Evolutionary conservation across 2,113 vertebrate genomes (phyloP), one percentile per base, ranked within the genome.

Genomic region (Ascaphus truei): DNA sequence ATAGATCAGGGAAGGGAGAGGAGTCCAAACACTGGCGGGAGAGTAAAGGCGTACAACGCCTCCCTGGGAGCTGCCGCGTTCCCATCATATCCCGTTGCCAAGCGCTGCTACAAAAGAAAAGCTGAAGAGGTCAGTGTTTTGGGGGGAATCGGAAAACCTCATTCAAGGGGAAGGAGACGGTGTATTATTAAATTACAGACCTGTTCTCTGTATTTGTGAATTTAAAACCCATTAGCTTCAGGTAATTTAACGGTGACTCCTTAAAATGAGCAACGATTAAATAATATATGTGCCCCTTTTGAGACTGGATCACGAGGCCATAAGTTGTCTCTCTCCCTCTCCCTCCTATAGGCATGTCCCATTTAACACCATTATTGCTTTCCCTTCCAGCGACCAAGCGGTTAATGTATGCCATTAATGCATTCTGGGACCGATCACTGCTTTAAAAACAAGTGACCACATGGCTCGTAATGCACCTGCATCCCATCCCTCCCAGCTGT

Each of bases 21-120:
- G 7, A 29, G 7, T 77, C 75, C 80, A 87, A 85, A 83, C 81
- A 83, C 78, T 80, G 77, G 78, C 84, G 73, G 74, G 77, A 81
- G 76, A 78, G 80, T 76, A 84, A 79, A 80, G 75, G 16, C 62
- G 26, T 5, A 4, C 9, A 8, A 7, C 73, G 78, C 65, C 73
- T 75, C 75, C 72, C 75, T 75, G 73, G 73, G 62, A 72, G 62
- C 30, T 67, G 67, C 57, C 73, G 75, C 68, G 72, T 78, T 87
- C 79, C 83, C 23, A 76, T 68, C 76, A 72, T 81, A 72, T 79
- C 72, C 77, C 68, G 29, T 79, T 85, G 77, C 79, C 74, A 63
- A n/a, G 62, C 78, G 57, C 77, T 78, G 55, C 66, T 78, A 79
- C 71, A 75, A 72, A 75, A 79, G n/a, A n/a, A 77, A 31, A 83